Evolutionary conservation across 1,140 invertebrate genomes (phyloP).

Genomic region (Leptinotarsa defecta): DNA sequence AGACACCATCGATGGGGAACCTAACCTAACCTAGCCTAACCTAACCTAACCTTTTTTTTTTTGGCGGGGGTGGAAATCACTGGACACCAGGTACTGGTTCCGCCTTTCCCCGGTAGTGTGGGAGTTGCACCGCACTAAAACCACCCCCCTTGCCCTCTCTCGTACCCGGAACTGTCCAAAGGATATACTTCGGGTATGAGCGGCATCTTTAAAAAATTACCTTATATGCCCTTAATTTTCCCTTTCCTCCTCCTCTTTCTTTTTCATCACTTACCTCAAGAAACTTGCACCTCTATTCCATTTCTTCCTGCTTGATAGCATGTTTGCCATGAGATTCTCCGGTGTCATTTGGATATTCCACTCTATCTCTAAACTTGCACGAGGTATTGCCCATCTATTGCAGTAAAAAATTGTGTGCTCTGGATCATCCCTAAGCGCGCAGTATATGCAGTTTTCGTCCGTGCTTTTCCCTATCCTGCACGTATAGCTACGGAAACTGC

Average conservation of each 20-base stretch:
- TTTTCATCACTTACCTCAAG: neutral
- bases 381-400: neutral
- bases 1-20: no score
- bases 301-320: neutral
- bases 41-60: neutral
- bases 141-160: neutral
- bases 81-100: neutral
- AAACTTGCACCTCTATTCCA: neutral
- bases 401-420: slow-evolving; percentile 18
- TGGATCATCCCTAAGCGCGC: slow-evolving; percentile 1
- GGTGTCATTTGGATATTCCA: neutral
- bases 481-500: slow-evolving; percentile 25
- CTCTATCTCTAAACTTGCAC: neutral
- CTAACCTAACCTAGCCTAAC: no score
- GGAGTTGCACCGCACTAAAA: slow-evolving; percentile 7
- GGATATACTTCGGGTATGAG: neutral
- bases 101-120: neutral
- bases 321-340: neutral
- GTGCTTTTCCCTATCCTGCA: neutral
- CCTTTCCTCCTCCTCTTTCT: neutral
- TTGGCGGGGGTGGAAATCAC: neutral
- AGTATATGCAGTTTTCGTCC: slow-evolving; percentile 14
- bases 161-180: neutral
- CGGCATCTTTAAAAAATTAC: neutral
- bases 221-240: neutral